Conservation (phyloP, 2,888 invertebrate genomes). For the Eupeodes latifasciatus region DNA sequence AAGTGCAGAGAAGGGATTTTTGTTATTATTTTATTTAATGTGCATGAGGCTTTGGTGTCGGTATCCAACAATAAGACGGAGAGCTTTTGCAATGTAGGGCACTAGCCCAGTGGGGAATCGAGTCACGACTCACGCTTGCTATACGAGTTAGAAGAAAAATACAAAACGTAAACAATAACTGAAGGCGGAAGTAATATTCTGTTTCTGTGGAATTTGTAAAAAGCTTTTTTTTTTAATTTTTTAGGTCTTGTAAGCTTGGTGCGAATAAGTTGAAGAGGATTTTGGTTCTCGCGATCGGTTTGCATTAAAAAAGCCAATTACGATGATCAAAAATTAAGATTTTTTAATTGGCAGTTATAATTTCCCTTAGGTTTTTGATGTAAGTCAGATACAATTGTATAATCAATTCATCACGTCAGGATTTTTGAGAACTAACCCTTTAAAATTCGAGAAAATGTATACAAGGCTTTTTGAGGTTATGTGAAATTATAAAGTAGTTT, state of each 20-base stretch:
- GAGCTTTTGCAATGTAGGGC: slow-evolving; percentile 49
- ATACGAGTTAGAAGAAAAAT: not conserved
- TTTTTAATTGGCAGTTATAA: no score
- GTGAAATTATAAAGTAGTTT: no score
- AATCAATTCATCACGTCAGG: no score
- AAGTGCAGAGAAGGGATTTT: slow-evolving; percentile 46
- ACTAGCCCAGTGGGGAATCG: slow-evolving; percentile 51
- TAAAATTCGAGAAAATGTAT: no score
- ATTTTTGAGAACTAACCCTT: no score
- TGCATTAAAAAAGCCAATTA: no score
- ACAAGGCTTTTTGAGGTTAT: no score
- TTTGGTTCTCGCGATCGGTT: not conserved
- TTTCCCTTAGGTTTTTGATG: no score
- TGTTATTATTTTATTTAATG: not conserved
- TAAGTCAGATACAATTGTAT: no score
- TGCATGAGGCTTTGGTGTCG: slow-evolving; percentile 1
- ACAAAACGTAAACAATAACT: slow-evolving; percentile 14
- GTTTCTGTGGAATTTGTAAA: slow-evolving; percentile 8
- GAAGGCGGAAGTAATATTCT: slow-evolving; percentile 38
- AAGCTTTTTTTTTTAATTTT: slow-evolving; percentile 24
- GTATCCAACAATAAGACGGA: not conserved
- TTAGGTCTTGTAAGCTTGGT: not conserved
- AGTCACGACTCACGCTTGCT: slow-evolving; percentile 1
- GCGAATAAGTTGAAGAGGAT: not conserved
- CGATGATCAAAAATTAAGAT: no score